phyloP scores from a whole-genome alignment of 2,888 invertebrate species.

The Caenorhabditis plicata region DNA sequence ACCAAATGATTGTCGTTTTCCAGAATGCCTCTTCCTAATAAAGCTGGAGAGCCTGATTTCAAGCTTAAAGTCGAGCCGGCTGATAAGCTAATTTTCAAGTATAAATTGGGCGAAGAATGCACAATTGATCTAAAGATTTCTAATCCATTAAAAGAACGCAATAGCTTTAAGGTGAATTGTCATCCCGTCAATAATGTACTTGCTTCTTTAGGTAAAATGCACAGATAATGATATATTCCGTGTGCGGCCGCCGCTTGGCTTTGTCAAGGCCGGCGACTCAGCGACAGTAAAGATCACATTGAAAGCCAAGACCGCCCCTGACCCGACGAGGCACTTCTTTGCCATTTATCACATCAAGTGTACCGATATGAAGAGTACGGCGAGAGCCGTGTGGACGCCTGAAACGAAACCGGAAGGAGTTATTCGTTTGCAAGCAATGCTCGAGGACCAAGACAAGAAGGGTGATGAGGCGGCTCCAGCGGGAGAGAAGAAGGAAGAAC shows the following conservation, averaged over 20 bases:
- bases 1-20: no score
- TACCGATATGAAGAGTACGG: slow-evolving; percentile 19
- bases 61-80: slow-evolving; percentile 42
- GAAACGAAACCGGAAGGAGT: slow-evolving; percentile 50
- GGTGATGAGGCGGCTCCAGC: no score
- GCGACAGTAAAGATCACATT: slow-evolving; percentile 31
- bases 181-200: not conserved
- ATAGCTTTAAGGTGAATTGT: slow-evolving; percentile 51
- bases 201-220: slow-evolving; percentile 41
- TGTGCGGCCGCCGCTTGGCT: slow-evolving; percentile 54
- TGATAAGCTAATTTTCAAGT: slow-evolving; percentile 37
- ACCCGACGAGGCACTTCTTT: slow-evolving; percentile 44
- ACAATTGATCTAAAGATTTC: slow-evolving; percentile 29
- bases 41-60: slow-evolving; percentile 46
- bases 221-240: slow-evolving; percentile 56
- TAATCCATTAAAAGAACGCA: slow-evolving; percentile 43
- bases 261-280: slow-evolving; percentile 42
- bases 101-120: slow-evolving; percentile 15
- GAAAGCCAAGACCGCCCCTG: slow-evolving; percentile 32
- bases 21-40: slow-evolving; percentile 43
- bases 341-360: slow-evolving; percentile 51
- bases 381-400: slow-evolving; percentile 38
- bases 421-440: slow-evolving; percentile 28
- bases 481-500: slow-evolving; percentile 6
- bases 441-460: slow-evolving; percentile 11